phyloP scores from a whole-genome alignment of 2,888 invertebrate genomes.

The Macrophya alboannulata region DNA sequence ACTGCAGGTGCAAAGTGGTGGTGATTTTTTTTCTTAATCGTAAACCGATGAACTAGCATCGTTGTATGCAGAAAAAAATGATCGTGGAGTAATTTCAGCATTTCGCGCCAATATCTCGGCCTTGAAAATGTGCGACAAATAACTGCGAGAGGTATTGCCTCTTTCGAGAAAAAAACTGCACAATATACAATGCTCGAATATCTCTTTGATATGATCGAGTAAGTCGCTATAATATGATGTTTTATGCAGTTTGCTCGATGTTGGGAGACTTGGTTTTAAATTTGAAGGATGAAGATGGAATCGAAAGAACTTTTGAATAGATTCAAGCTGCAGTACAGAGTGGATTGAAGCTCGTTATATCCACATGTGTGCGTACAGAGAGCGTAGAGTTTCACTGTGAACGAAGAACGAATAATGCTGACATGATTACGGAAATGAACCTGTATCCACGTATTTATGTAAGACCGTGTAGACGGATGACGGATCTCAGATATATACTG shows the following conservation, averaged over 20 bases:
- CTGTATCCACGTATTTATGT: background rate
- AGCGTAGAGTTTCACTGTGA: slow-evolving; percentile 8
- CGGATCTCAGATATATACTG: slow-evolving; percentile 20
- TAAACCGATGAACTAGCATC: background rate
- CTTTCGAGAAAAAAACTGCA: background rate
- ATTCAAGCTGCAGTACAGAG: background rate
- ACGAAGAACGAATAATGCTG: background rate
- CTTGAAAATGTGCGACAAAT: background rate
- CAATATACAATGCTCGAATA: background rate
- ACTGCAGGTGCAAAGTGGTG: background rate
- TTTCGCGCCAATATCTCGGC: background rate
- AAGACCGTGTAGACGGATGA: slow-evolving; percentile 20
- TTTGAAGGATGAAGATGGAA: background rate
- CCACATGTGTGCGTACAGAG: background rate
- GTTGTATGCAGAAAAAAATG: background rate
- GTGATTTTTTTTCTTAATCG: background rate
- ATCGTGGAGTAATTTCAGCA: background rate
- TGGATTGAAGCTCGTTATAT: background rate
- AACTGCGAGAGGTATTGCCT: background rate
- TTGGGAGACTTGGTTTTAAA: background rate
- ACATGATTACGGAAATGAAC: slow-evolving; percentile 10
- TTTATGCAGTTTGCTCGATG: background rate
- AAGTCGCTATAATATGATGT: background rate
- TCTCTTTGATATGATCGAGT: background rate
- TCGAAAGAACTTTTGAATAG: background rate